These are phyloP conservation scores for Xanthostigma xanthostigma DNA, from an alignment of 2,888 invertebrate genomes.

Conservation along the genomic window DNA sequence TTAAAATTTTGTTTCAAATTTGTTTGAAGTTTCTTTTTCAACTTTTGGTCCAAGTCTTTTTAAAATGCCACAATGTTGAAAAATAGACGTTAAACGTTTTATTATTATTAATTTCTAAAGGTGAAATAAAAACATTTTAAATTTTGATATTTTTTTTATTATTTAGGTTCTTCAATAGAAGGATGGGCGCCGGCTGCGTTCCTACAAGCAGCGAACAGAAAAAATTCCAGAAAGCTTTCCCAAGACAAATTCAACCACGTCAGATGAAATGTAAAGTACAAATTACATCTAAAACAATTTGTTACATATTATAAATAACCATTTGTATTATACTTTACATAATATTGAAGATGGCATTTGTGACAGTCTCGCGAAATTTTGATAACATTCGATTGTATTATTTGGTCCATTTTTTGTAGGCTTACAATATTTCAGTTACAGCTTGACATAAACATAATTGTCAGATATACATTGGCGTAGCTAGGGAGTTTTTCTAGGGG, in stretches of 20 bases:
- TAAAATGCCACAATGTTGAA: background rate
- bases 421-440: too few species aligned
- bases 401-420: too few species aligned
- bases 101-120: conserved; percentile 1
- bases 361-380: too few species aligned
- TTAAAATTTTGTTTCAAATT: background rate
- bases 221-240: conserved; percentile 59
- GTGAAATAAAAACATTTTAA: conserved; percentile 1
- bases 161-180: conserved; percentile 51
- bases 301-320: too few species aligned
- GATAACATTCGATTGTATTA: too few species aligned
- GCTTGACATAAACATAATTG: too few species aligned
- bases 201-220: conserved; percentile 61
- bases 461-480: too few species aligned
- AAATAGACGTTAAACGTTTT: background rate
- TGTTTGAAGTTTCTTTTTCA: background rate
- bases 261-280: too few species aligned
- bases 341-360: too few species aligned
- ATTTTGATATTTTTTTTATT: conserved; percentile 1
- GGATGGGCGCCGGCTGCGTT: conserved; percentile 94
- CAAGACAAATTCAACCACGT: conserved; percentile 34
- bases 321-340: too few species aligned
- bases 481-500: too few species aligned
- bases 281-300: too few species aligned
- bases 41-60: background rate